A percentile compares a stretch with the other conserved stretches of the same genome.
phyloP scores from a whole-genome alignment of 2,113 vertebrate species.

The Gymnobelideus leadbeateri region DNA sequence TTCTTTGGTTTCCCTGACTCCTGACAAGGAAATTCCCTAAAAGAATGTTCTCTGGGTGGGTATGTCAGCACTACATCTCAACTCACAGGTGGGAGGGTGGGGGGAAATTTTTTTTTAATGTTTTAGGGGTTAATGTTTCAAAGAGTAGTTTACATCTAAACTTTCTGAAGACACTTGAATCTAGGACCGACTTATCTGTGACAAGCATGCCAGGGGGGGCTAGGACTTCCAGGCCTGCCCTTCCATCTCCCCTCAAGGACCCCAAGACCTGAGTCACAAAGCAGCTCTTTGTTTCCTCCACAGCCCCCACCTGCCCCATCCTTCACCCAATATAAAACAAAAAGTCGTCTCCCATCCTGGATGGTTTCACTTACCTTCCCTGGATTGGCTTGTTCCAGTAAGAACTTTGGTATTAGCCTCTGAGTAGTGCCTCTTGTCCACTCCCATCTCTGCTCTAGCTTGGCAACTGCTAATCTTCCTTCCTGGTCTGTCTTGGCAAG shows the following conservation, averaged over 20 bases:
- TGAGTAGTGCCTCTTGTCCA: background rate
- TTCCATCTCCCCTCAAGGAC: slow-evolving; percentile 36
- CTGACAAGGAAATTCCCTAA: slow-evolving; percentile 25
- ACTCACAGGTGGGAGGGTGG: background rate
- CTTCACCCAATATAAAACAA: background rate
- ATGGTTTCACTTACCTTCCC: background rate
- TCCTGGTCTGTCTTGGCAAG: slow-evolving; percentile 37
- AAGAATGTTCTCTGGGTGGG: slow-evolving; percentile 36
- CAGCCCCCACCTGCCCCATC: slow-evolving; percentile 10
- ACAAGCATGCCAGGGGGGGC: slow-evolving; percentile 82
- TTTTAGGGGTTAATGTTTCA: slow-evolving; percentile 82
- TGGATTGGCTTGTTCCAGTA: background rate
- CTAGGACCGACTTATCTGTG: slow-evolving; percentile 90
- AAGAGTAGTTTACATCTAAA: slow-evolving; percentile 88
- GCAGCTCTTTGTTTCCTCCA: slow-evolving; percentile 40
- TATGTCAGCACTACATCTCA: slow-evolving; percentile 61
- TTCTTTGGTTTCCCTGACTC: slow-evolving; percentile 35
- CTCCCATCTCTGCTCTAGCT: background rate
- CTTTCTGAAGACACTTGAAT: slow-evolving; percentile 91
- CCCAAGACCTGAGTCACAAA: slow-evolving; percentile 56
- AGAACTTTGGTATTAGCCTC: background rate
- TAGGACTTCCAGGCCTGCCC: slow-evolving; percentile 45
- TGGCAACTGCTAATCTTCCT: slow-evolving; percentile 2
- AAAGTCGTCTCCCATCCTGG: background rate
- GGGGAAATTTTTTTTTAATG: slow-evolving; percentile 29